These are phyloP conservation scores for Riptortus pedestris DNA, from an alignment of 1,140 invertebrate species.

Conservation along the genomic window DNA sequence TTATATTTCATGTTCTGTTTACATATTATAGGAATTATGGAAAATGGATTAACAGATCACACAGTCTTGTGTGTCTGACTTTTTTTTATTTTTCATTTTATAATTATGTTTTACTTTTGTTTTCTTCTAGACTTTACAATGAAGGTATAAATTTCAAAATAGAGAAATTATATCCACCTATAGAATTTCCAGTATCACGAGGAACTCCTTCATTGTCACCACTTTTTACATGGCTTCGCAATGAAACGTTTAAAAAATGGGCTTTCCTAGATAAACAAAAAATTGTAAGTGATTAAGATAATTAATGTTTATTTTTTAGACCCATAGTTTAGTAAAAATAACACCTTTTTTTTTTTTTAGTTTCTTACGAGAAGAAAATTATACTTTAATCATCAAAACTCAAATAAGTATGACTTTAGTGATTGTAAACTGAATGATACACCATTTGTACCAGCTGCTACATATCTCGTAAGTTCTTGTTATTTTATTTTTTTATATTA, in stretches of 20 bases:
- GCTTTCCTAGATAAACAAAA: not conserved
- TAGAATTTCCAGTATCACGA: constrained; percentile 57
- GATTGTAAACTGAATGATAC: not conserved
- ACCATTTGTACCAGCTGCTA: not conserved
- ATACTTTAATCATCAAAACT: not conserved
- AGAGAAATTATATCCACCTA: constrained; percentile 47
- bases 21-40: not conserved
- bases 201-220: constrained; percentile 61
- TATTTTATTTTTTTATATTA: not conserved
- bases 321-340: not conserved
- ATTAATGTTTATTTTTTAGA: not conserved
- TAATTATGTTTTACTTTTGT: not conserved
- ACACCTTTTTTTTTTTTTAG: not conserved
- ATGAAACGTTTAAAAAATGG: constrained; percentile 33
- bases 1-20: not conserved
- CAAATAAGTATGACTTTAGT: not conserved
- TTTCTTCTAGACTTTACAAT: constrained; percentile 48
- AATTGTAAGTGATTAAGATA: not conserved
- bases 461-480: not conserved
- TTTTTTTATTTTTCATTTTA: not conserved
- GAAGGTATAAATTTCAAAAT: constrained; percentile 51
- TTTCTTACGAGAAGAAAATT: not conserved
- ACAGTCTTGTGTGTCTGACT: not conserved
- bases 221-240: constrained; percentile 60
- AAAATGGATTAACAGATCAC: not conserved